These are phyloP conservation scores for Lemur catta DNA, from an alignment of 2,797 vertebrate species.

Conservation along the genomic window DNA sequence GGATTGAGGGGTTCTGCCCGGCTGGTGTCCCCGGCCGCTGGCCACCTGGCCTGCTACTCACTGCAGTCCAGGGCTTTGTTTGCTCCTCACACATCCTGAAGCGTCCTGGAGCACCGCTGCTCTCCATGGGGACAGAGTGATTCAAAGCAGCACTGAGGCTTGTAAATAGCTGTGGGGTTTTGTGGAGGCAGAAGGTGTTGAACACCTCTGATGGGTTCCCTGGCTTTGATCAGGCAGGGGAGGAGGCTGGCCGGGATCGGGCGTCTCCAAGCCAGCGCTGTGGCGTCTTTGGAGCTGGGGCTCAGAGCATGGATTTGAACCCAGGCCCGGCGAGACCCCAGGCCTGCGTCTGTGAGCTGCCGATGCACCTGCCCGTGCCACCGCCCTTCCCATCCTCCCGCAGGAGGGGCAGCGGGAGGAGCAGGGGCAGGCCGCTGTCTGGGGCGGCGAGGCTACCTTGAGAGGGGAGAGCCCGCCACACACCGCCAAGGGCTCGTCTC, in stretches of 20 bases:
- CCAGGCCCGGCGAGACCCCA: background rate
- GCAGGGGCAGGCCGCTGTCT: background rate
- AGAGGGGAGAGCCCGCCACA: background rate
- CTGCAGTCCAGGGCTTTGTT: conserved; percentile 42
- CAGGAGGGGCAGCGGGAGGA: background rate
- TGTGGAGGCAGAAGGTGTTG: background rate
- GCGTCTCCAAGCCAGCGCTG: background rate
- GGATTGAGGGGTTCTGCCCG: background rate
- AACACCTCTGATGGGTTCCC: conserved; percentile 7
- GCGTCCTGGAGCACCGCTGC: background rate
- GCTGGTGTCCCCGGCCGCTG: background rate
- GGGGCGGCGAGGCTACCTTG: background rate
- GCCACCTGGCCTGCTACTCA: conserved; percentile 63
- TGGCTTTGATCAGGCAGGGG: conserved; percentile 34
- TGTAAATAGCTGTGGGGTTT: conserved; percentile 48
- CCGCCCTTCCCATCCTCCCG: background rate
- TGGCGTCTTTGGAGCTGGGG: background rate
- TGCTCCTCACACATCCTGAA: background rate
- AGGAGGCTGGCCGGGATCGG: accelerated
- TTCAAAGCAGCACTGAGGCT: conserved; percentile 45
- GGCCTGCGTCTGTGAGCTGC: background rate
- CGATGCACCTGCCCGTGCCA: accelerated
- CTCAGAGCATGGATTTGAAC: background rate
- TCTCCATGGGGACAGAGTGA: background rate
- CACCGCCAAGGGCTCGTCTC: too few relatives aligned